phyloP scores from a whole-genome alignment of 1,140 invertebrate genomes.

The Apis florea region DNA sequence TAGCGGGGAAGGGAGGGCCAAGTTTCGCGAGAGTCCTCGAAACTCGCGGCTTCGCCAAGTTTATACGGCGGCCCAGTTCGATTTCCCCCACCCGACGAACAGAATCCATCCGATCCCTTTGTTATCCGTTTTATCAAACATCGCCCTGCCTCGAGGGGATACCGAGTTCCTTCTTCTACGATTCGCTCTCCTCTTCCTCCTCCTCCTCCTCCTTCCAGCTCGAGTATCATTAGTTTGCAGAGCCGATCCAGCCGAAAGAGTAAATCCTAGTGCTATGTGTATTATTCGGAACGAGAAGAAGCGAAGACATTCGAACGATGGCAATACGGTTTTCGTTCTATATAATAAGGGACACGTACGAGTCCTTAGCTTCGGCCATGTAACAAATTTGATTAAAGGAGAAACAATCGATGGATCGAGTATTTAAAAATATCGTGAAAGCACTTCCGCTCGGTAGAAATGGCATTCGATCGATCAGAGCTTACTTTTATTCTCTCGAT shows the following conservation, averaged over 20 bases:
- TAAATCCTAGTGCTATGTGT: no score
- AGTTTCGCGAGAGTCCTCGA: constrained; percentile 54
- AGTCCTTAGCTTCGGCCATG: background rate
- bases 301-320: background rate
- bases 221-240: no score
- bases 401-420: constrained; percentile 9
- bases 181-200: background rate
- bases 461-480: constrained; percentile 61
- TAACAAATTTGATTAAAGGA: constrained; percentile 31
- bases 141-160: no score
- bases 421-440: constrained; percentile 68
- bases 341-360: background rate
- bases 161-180: background rate
- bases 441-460: constrained; percentile 41
- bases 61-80: constrained; percentile 43
- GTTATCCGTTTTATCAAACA: constrained; percentile 23
- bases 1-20: constrained; percentile 35
- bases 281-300: no score
- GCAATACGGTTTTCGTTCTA: constrained; percentile 2
- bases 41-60: constrained; percentile 57
- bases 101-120: constrained; percentile 13
- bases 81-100: background rate
- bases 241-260: no score
- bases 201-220: no score
- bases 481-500: constrained; percentile 62